A percentile compares a stretch with the other conserved stretches of the same genome.
These are phyloP conservation scores for Leptopterna dolabrata DNA, from an alignment of 2,888 invertebrate genomes.

Conservation along the genomic window DNA sequence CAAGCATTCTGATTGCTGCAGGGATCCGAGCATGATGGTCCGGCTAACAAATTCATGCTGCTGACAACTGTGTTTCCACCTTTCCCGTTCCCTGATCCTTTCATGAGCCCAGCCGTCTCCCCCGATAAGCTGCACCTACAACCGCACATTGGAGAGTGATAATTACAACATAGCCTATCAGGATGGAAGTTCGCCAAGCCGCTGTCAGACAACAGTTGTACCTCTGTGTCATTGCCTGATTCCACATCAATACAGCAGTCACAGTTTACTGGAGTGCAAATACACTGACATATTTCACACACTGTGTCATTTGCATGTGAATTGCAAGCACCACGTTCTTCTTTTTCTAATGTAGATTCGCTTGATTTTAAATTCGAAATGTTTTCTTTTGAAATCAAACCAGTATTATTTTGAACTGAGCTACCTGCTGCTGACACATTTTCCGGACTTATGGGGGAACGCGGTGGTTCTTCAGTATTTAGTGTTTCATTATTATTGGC, in stretches of 20 bases:
- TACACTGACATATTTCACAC: background rate
- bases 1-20: background rate
- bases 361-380: too few species aligned
- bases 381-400: too few species aligned
- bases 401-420: too few species aligned
- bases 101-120: background rate
- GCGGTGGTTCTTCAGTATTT: too few species aligned
- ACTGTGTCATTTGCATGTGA: background rate
- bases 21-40: background rate
- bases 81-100: background rate
- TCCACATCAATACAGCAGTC: background rate
- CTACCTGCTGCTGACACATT: too few species aligned
- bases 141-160: background rate
- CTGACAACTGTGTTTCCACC: background rate
- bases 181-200: background rate
- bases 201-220: background rate
- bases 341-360: too few species aligned
- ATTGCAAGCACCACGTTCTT: too few species aligned
- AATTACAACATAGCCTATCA: background rate
- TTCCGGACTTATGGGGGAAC: too few species aligned
- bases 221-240: too few species aligned
- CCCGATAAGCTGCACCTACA: background rate
- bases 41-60: background rate
- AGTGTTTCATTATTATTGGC: too few species aligned
- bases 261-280: background rate